Base-by-base conservation (phyloP, 2,113 vertebrate genomes). In the Cercopithecus mona region DNA sequence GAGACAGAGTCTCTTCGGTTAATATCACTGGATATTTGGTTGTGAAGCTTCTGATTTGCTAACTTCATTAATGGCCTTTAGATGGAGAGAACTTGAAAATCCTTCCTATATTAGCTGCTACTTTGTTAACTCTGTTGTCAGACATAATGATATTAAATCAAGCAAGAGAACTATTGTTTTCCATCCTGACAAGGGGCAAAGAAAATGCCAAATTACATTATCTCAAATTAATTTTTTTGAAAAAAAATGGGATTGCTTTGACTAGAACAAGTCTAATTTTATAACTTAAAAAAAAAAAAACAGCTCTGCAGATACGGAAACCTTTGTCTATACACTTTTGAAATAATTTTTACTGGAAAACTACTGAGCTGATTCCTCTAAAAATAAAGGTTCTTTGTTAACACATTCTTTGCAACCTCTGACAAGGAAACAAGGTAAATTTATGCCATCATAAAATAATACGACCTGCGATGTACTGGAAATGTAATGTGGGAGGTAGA, bases 121-220 rank as follows among this genome's bases (percentile, higher is more conserved):
- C 66, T 93, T 90, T 93, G 92, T 50, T 80, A 95, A 93, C 27
- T 97, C 83, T 68, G 45, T 68, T 90, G 45, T 92, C 79, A 95
- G 96, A 97, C 81, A 96, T 80, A 98, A 95, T 96, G 68, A 96
- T 13, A 40, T 84, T 43, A 8, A 97, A 96, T 95, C 88, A 96
- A 84, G 22, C 95, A 92, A 96, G 50, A 97, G 90, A 81, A 95
- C 25, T 50, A 92, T 88, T 97, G 90, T 96, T 96, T 93, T 38
- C 88, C 87, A 57, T 97, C 8, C 17, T 98, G 68, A 98, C 50
- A 97, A 94, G 75, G 78, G 76, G 40, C 4, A 93, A 95, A 95
- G 79, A 93, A 97, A 97, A 87, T 82, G 78, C 40, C 72, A 80
- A 95, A 97, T 61, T 87, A 93, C 57, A 66, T 96, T 61, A 79